Evolutionary conservation across 2,797 vertebrate genomes (phyloP).

Genomic region (Leucoraja ocellata): DNA sequence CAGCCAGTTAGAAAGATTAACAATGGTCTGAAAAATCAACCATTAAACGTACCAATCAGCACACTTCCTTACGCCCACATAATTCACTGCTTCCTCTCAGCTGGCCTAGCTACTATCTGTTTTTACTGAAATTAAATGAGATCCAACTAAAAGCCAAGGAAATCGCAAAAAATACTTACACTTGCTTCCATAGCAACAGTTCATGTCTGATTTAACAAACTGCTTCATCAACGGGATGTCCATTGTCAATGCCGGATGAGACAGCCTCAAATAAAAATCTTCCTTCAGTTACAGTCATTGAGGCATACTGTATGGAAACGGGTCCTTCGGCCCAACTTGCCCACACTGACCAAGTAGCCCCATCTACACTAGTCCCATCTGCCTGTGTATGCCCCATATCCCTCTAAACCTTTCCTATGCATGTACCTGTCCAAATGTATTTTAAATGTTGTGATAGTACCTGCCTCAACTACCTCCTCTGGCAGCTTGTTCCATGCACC

Average conservation of each 20-base stretch:
- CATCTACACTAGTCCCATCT: no score
- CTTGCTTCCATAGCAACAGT: not conserved
- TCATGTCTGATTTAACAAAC: not conserved
- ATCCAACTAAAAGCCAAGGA: no score
- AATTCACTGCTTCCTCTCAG: not conserved
- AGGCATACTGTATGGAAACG: no score
- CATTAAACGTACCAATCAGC: not conserved
- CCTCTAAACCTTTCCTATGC: no score
- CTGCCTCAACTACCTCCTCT: no score
- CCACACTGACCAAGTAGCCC: no score
- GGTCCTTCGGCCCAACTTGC: no score
- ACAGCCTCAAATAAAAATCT: not conserved
- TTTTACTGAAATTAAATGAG: not conserved
- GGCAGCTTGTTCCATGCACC: no score
- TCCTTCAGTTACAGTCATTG: not conserved
- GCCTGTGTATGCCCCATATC: no score
- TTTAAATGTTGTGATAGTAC: no score
- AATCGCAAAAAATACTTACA: no score
- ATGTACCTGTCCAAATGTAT: no score
- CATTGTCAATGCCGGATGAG: not conserved
- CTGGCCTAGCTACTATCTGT: not conserved
- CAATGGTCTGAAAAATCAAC: not conserved
- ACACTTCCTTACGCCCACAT: not conserved
- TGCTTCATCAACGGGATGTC: not conserved
- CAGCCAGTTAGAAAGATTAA: not conserved